Conservation (phyloP, 2,797 vertebrate genomes). For the Paguma larvata region DNA sequence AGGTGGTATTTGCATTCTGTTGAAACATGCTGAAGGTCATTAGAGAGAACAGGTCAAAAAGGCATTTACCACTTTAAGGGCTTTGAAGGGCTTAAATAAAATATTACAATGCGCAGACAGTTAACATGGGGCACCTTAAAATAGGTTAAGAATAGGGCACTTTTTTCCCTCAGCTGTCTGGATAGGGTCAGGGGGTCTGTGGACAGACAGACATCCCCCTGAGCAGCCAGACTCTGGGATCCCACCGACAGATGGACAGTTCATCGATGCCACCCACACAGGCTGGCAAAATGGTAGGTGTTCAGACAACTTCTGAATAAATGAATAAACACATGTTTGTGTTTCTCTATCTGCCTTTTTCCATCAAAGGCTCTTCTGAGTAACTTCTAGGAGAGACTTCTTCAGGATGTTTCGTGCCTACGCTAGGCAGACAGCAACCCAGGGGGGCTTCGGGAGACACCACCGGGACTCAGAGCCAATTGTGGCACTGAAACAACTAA, state of each 20-base stretch:
- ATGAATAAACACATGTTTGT: background rate
- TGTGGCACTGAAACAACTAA: background rate
- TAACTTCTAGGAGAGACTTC: background rate
- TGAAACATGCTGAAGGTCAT: conserved; percentile 83
- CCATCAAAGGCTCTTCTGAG: background rate
- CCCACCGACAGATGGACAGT: background rate
- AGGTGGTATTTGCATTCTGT: conserved; percentile 82
- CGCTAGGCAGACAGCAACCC: background rate
- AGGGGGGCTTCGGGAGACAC: background rate
- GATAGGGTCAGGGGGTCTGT: background rate
- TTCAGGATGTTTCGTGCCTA: background rate
- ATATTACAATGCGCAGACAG: conserved; percentile 82
- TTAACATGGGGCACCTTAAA: conserved; percentile 72
- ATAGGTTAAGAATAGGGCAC: background rate
- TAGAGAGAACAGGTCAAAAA: conserved; percentile 81
- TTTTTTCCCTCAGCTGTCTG: background rate
- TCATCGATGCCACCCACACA: background rate
- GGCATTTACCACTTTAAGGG: conserved; percentile 82
- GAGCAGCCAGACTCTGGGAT: background rate
- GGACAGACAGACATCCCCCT: background rate
- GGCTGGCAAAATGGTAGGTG: background rate
- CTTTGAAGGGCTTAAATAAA: conserved; percentile 85
- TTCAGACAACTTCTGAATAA: conserved; percentile 11
- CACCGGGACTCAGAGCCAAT: background rate
- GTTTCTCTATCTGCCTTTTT: conserved; percentile 35